phyloP scores from a whole-genome alignment of 53 echinoderm and acorn worm genomes.

The Paracentrotus lividus region DNA sequence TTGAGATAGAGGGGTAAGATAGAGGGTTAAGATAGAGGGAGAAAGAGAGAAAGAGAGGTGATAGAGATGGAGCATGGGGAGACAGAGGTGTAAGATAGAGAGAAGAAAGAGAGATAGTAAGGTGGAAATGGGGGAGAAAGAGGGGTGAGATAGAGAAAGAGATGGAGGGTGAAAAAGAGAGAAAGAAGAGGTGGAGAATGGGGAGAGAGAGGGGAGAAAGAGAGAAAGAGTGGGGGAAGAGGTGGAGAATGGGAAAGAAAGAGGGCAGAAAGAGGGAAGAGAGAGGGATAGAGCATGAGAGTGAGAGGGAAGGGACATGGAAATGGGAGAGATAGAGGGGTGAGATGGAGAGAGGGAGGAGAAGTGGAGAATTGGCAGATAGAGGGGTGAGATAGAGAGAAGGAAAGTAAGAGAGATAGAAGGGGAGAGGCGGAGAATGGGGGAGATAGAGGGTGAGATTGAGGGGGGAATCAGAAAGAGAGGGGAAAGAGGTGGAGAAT shows the following conservation, averaged over 20 bases:
- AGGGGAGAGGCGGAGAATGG: too few species aligned
- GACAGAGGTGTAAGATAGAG: neutral
- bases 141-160: neutral
- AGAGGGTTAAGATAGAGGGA: neutral
- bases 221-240: neutral
- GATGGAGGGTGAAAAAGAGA: neutral
- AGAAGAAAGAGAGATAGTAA: neutral
- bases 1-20: neutral
- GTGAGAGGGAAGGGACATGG: neutral
- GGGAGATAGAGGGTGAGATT: neutral
- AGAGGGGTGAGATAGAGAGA: neutral
- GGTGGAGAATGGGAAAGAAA: neutral
- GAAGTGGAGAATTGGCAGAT: neutral
- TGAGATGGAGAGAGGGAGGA: neutral
- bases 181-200: neutral
- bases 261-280: too few species aligned
- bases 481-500: neutral
- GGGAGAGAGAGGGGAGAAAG: neutral
- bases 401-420: neutral
- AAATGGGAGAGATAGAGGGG: neutral
- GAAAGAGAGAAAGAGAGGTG: neutral
- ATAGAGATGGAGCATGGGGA: neutral
- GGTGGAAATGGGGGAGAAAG: neutral
- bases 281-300: neutral
- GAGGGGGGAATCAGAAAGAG: neutral